Conservation (phyloP, 64 coral and sea anemone species). For the Stichodactyla mertensii region DNA sequence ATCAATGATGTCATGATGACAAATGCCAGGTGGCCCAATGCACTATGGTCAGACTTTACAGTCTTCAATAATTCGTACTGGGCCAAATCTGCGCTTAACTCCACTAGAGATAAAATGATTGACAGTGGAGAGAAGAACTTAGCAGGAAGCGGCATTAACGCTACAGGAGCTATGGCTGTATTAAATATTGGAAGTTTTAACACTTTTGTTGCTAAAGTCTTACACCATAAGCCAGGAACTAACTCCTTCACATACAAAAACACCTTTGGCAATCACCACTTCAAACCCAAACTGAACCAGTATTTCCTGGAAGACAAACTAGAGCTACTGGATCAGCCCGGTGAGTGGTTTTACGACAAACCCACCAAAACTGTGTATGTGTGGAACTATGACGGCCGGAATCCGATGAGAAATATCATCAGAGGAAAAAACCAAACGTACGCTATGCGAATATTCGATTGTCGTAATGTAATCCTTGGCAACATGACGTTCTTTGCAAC, state of each 20-base stretch:
- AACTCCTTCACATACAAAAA: slow-evolving; percentile 54
- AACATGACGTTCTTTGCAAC: slow-evolving; percentile 46
- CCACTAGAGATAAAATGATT: slow-evolving; percentile 55
- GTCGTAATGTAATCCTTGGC: slow-evolving; percentile 16
- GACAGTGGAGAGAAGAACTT: slow-evolving; percentile 61
- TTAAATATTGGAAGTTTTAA: slow-evolving; percentile 82
- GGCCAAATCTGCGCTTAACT: slow-evolving; percentile 48
- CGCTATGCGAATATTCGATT: slow-evolving; percentile 35
- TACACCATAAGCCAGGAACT: slow-evolving; percentile 14
- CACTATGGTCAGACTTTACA: slow-evolving; percentile 63
- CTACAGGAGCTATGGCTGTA: slow-evolving; percentile 63
- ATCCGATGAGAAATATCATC: slow-evolving; percentile 29
- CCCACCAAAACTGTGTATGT: slow-evolving; percentile 41
- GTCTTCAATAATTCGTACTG: slow-evolving; percentile 66
- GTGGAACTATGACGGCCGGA: slow-evolving; percentile 42
- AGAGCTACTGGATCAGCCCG: slow-evolving; percentile 61
- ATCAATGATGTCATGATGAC: slow-evolving; percentile 61
- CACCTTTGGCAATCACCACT: slow-evolving; percentile 52
- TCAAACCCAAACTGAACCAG: slow-evolving; percentile 50
- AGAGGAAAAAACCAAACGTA: slow-evolving; percentile 66
- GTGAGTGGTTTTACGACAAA: slow-evolving; percentile 75
- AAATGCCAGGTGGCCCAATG: slow-evolving; percentile 75
- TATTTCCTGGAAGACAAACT: slow-evolving; percentile 81
- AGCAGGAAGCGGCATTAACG: slow-evolving; percentile 70
- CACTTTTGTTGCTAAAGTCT: slow-evolving; percentile 56